Evolutionary conservation across 1,140 invertebrate species (phyloP), one percentile per base, ranked within the genome.

Genomic region (Globodera rostochiensis): DNA sequence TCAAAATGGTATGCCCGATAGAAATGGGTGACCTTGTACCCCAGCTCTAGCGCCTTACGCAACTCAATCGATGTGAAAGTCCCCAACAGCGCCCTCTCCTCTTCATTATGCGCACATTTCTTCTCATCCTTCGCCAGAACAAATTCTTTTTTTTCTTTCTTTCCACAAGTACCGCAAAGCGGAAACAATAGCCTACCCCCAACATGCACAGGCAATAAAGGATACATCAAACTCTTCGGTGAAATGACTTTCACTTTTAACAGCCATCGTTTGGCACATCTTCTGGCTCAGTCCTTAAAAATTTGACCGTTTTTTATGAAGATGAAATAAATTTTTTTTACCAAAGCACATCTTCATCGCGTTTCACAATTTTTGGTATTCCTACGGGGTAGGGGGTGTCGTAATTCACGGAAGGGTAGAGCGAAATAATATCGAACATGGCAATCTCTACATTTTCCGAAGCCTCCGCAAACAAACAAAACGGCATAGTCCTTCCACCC

Each of bases 401-500:
- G 19, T 64, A 50, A 74, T 74, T 74, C 0, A 74, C 15, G 13
- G 4, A 74, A 1, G 73, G 73, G 5, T 74, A 74, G 4, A 74
- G 36, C 11, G 21, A 36, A 2, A 60, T 74, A 6, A 74, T 60
- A 13, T 74, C 73, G 25, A 25, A 74, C 8, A 57, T 57, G 0
- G 45, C 8, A 11, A 74, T 74, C 11, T 15, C 11, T 13, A 57
- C 36, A 21, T 60, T 25, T 11, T 4, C 45, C 0, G 7, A 3
- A 0, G 73, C n/a, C 50, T 50, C 13, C 0, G 50, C 21, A 60
- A 6, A 74, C 6, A 74, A 45, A 4, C 45, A 25, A 4, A 74
- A 13, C 0, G 76, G 76, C 25, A 25, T 25, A 25, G 76, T 77
- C 5, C 76, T 36, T 1, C 76, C 76, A 50, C 76, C 76, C 25